A percentile compares a stretch with the other conserved stretches of the same genome.
These are phyloP conservation scores for Carassius auratus DNA, from an alignment of 2,113 vertebrate species.

Conservation along the genomic window DNA sequence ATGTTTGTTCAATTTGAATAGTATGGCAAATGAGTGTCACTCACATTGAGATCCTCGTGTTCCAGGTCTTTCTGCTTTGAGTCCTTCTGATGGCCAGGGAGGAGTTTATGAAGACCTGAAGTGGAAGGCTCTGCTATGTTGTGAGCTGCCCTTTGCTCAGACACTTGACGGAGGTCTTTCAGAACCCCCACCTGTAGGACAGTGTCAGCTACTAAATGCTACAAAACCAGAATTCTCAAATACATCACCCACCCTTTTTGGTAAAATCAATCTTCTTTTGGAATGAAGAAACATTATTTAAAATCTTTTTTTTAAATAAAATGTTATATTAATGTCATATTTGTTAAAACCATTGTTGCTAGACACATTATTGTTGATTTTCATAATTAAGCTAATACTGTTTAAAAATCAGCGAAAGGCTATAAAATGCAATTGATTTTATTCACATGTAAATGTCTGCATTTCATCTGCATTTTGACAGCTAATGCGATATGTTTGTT, in stretches of 20 bases:
- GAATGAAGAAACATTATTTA: neutral
- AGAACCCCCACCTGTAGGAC: neutral
- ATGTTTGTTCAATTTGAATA: neutral
- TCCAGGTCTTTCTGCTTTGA: conserved; percentile 28
- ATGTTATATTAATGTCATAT: neutral
- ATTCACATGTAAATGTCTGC: no score
- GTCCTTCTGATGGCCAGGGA: neutral
- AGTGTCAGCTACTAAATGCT: conserved; percentile 41
- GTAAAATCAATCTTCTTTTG: conserved; percentile 1
- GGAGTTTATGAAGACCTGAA: conserved; percentile 62
- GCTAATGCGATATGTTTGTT: no score
- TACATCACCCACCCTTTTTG: conserved; percentile 11
- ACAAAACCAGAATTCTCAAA: conserved; percentile 18
- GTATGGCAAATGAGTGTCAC: neutral
- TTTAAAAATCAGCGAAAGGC: neutral
- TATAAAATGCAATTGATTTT: no score
- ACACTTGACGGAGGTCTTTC: neutral
- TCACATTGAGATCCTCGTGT: conserved; percentile 7
- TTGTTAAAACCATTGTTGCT: neutral
- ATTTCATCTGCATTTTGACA: no score
- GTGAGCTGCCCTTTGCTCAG: conserved; percentile 63
- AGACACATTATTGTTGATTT: neutral
- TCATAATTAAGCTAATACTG: neutral
- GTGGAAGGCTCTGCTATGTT: conserved; percentile 73
- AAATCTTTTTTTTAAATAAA: neutral